These are phyloP conservation scores for Anas flavirostris DNA, from an alignment of 2,797 vertebrate species.

Conservation along the genomic window DNA sequence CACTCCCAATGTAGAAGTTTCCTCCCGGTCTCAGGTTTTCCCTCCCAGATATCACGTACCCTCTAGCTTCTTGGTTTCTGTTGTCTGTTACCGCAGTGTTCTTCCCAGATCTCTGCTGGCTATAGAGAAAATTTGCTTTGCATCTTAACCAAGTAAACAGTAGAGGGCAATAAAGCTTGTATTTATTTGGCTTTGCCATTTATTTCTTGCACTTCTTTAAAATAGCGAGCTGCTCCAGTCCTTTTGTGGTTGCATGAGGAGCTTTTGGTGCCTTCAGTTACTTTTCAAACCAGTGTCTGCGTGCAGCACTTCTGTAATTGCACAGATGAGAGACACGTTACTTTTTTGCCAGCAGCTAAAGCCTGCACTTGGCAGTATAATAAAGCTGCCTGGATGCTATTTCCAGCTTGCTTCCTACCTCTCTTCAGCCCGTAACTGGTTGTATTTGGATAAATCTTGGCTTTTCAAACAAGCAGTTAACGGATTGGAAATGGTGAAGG, in stretches of 20 bases:
- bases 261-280: neutral
- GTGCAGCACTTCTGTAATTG: neutral
- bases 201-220: neutral
- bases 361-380: neutral
- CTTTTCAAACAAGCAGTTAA: neutral
- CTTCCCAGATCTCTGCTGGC: neutral
- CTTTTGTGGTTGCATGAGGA: neutral
- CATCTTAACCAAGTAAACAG: neutral
- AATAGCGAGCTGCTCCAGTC: neutral
- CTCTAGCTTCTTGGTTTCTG: neutral
- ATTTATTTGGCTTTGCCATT: neutral
- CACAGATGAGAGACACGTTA: neutral
- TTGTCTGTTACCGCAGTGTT: neutral
- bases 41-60: neutral
- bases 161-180: constrained; percentile 45
- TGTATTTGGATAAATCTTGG: neutral
- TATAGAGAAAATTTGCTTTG: neutral
- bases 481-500: neutral
- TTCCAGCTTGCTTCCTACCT: neutral
- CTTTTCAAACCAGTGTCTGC: neutral
- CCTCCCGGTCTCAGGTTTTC: neutral
- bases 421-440: neutral
- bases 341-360: neutral
- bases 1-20: neutral
- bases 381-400: neutral